Conservation (phyloP, 2,797 vertebrate species). For the Oreochromis grahami region DNA sequence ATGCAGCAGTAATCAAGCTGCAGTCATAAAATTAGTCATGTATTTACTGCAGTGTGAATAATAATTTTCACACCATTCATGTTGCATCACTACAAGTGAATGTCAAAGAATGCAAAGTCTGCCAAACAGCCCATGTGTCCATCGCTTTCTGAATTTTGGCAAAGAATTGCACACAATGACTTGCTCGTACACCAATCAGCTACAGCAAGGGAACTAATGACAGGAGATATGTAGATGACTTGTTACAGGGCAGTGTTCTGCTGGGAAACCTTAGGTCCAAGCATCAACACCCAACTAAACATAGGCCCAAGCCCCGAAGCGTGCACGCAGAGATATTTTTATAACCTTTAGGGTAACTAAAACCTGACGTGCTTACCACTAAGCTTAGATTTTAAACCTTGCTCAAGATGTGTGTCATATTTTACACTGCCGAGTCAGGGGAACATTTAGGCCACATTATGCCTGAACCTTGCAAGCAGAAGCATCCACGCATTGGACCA, state of each 20-base stretch:
- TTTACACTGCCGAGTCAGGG: not conserved
- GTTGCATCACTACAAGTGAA: not conserved
- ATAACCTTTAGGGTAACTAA: not conserved
- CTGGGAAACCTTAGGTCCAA: not conserved
- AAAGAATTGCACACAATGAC: not conserved
- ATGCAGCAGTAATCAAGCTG: not conserved
- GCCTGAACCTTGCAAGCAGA: not conserved
- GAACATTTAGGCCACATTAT: not conserved
- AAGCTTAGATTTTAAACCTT: not conserved
- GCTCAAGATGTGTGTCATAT: not conserved
- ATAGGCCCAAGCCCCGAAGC: not conserved
- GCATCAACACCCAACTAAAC: not conserved
- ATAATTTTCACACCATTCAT: not conserved
- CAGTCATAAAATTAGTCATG: not conserved
- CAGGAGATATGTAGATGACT: not conserved
- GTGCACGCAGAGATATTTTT: not conserved
- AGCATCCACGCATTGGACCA: not conserved
- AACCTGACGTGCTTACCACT: not conserved
- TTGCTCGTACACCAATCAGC: not conserved
- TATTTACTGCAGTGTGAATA: not conserved
- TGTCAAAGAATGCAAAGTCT: not conserved
- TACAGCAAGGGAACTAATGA: not conserved
- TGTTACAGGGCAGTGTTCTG: not conserved
- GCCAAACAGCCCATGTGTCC: not conserved
- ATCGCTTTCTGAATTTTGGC: not conserved